Percentiles rank a stretch among this genome's conserved stretches.
Evolutionary conservation across 1,140 invertebrate species (phyloP).

Genomic region (Aphaenogaster ashmeadi): DNA sequence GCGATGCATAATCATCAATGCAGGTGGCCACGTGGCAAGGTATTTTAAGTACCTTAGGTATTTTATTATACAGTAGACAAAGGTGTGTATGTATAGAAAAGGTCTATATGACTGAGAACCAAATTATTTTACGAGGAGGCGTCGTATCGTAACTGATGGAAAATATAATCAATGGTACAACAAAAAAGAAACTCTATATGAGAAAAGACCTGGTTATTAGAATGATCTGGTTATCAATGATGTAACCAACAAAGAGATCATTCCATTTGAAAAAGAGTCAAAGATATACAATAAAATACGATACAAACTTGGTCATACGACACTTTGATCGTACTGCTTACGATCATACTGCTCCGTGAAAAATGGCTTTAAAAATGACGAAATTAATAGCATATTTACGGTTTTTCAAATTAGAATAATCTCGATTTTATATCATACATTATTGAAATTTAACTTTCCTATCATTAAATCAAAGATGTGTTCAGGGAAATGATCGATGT

Average conservation of each 20-base stretch:
- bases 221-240: background rate
- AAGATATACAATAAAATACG: background rate
- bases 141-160: no score
- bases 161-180: background rate
- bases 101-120: background rate
- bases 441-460: background rate
- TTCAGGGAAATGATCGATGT: background rate
- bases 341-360: background rate
- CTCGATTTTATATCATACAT: background rate
- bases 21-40: constrained; percentile 92
- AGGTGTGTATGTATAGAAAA: background rate
- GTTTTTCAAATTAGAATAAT: background rate
- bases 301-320: background rate
- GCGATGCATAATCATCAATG: constrained; percentile 89
- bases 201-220: background rate
- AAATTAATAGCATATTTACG: background rate
- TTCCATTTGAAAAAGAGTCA: background rate
- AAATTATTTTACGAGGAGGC: background rate
- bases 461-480: background rate
- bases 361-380: background rate
- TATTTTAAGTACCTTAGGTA: constrained; percentile 73
- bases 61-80: background rate
- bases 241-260: background rate
- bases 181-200: background rate
- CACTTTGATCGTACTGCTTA: background rate